phyloP scores from a whole-genome alignment of 2,888 invertebrate species.

The Acronicta aceris region DNA sequence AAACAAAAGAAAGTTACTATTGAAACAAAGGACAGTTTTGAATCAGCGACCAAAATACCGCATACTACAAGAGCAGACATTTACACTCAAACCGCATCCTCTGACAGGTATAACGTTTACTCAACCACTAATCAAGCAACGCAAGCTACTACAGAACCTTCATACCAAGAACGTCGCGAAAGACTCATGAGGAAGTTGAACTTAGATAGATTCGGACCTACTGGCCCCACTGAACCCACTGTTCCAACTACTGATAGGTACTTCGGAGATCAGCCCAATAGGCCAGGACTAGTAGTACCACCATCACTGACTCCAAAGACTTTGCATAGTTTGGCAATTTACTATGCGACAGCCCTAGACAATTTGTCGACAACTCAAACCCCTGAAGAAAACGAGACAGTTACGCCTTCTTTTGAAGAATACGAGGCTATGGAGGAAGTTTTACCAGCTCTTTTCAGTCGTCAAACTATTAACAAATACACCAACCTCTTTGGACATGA shows the following conservation, averaged over 20 bases:
- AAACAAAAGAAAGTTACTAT: conserved; percentile 63
- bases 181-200: conserved; percentile 92
- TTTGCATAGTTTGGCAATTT: conserved; percentile 93
- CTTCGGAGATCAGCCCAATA: conserved; percentile 80
- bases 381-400: conserved; percentile 74
- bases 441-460: conserved; percentile 90
- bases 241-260: conserved; percentile 81
- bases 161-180: conserved; percentile 91
- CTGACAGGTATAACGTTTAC: conserved; percentile 70
- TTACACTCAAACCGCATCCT: conserved; percentile 68
- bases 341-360: conserved; percentile 93
- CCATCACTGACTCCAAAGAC: conserved; percentile 94
- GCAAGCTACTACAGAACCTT: conserved; percentile 74
- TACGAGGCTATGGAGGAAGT: conserved; percentile 83
- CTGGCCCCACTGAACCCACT: conserved; percentile 84
- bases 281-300: conserved; percentile 91
- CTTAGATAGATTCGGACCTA: conserved; percentile 83
- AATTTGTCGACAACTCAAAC: conserved; percentile 83
- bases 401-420: conserved; percentile 73
- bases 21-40: conserved; percentile 73
- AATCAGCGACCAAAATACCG: conserved; percentile 83
- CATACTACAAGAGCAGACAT: conserved; percentile 68
- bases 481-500: conserved; percentile 80
- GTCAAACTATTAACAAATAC: conserved; percentile 91
- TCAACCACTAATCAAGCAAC: conserved; percentile 65